Evolutionary conservation across 2,888 invertebrate genomes (phyloP).

Genomic region (Oscheius onirici): DNA sequence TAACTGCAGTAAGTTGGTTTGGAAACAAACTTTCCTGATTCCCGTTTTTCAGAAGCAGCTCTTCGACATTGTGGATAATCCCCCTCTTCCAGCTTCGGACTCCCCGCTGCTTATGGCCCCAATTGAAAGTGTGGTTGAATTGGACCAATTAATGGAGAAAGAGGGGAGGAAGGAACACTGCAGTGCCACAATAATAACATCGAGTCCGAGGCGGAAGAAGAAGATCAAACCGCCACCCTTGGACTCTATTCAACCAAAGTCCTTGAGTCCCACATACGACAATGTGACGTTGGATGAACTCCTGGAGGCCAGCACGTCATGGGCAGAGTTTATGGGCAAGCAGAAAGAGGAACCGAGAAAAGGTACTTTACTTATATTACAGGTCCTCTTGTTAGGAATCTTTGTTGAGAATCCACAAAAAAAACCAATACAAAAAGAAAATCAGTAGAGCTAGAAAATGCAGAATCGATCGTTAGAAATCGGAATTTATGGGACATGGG

Average conservation of each 20-base stretch:
- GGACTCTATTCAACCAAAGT: slow-evolving; percentile 1
- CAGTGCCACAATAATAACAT: slow-evolving; percentile 13
- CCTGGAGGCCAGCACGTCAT: slow-evolving; percentile 30
- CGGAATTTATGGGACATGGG: no score
- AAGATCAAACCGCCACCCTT: slow-evolving; percentile 23
- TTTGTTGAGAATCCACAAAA: neutral
- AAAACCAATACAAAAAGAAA: no score
- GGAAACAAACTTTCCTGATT: neutral
- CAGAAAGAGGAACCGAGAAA: neutral
- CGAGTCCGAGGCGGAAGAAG: neutral
- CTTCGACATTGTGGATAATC: slow-evolving; percentile 16
- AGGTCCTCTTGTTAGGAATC: neutral
- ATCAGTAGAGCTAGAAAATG: no score
- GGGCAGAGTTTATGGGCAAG: slow-evolving; percentile 36
- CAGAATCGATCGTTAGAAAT: no score
- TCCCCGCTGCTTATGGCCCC: slow-evolving; percentile 18
- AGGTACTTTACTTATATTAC: no score
- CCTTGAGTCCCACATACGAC: slow-evolving; percentile 26
- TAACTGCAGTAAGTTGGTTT: neutral
- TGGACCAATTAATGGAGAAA: slow-evolving; percentile 18
- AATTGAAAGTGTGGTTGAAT: slow-evolving; percentile 13
- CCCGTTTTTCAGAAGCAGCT: slow-evolving; percentile 8
- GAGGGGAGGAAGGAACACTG: neutral
- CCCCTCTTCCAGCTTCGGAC: neutral
- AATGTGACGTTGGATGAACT: slow-evolving; percentile 35